phyloP scores from a whole-genome alignment of 92 coral and sea anemone species.

The Meandrina meandrites region DNA sequence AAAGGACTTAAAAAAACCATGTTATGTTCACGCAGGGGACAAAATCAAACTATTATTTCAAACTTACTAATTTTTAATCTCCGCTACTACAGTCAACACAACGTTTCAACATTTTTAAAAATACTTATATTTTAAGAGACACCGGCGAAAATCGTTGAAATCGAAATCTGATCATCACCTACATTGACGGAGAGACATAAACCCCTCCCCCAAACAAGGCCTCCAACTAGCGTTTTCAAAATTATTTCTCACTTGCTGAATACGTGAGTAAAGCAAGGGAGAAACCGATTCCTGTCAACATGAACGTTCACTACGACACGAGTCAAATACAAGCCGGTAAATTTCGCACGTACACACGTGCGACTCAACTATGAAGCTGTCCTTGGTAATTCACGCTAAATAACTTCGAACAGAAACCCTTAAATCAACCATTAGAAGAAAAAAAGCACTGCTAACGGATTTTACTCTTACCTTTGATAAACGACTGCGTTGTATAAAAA shows the following conservation, averaged over 20 bases:
- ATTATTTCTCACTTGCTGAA: neutral
- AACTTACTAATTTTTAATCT: neutral
- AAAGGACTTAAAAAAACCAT: neutral
- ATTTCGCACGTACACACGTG: constrained; percentile 23
- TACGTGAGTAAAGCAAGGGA: neutral
- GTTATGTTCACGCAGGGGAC: neutral
- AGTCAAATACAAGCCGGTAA: constrained; percentile 34
- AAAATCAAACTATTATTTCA: neutral
- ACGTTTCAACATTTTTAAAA: neutral
- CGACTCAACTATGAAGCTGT: neutral
- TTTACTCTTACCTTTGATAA: constrained; percentile 9
- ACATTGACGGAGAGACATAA: neutral
- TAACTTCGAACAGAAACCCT: neutral
- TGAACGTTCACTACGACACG: neutral
- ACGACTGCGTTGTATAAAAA: neutral
- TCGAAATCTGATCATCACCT: neutral
- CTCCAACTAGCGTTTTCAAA: neutral
- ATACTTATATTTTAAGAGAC: neutral
- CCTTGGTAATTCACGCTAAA: neutral
- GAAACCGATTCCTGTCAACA: neutral
- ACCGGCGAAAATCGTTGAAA: constrained; percentile 10
- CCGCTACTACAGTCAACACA: neutral
- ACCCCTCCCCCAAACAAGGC: neutral
- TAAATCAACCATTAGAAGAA: neutral
- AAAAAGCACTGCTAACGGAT: neutral